Base-by-base conservation (phyloP, 2,113 vertebrate species). In the Jacana jacana region DNA sequence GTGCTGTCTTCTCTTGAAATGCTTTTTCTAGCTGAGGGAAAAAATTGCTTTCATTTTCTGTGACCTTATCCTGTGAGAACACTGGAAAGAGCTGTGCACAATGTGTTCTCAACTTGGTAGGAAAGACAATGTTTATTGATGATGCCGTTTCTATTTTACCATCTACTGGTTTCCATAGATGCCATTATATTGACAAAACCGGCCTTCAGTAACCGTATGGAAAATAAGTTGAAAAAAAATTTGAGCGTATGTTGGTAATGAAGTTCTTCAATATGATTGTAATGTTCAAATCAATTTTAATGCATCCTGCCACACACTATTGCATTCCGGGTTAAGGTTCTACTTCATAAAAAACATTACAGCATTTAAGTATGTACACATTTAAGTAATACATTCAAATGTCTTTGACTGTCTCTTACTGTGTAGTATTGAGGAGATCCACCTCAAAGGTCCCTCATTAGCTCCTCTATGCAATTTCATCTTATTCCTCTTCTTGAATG, bases 41-140 rank as follows among this genome's bases (percentile, higher is more conserved):
- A 80, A 86, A 91, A 89, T 27, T 46, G 40, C 66, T 88, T 89
- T 14, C 63, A 40, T 90, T 96, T 91, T 90, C 76, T 91, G 55
- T 81, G 64, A 51, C 94, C 71, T 89, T 92, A 37, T 61, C 44
- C 35, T 70, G 23, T 63, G 64, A 90, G 64, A 76, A 81, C 55
- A 49, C 25, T 76, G 91, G 66, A 88, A 86, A 90, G 75, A 89
- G 33, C 30, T 78, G 13, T 63, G 75, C 60, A 93, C 68, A 93
- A 10, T 23, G 46, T 77, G 76, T 90, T 94, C 64, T 35, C 30
- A 72, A 4, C 60, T 95, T 88, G 20, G 52, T 83, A 66, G 58
- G 51, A 86, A 28, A 93, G 40, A 70, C 14, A 37, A 28, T 40
- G 25, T 78, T 78, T 71, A 81, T 89, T 71, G 52, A 64, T 64